A percentile compares a stretch with the other conserved stretches of the same genome.
These are phyloP conservation scores for Ursus arctos DNA, from an alignment of 2,113 vertebrate species.

Conservation along the genomic window DNA sequence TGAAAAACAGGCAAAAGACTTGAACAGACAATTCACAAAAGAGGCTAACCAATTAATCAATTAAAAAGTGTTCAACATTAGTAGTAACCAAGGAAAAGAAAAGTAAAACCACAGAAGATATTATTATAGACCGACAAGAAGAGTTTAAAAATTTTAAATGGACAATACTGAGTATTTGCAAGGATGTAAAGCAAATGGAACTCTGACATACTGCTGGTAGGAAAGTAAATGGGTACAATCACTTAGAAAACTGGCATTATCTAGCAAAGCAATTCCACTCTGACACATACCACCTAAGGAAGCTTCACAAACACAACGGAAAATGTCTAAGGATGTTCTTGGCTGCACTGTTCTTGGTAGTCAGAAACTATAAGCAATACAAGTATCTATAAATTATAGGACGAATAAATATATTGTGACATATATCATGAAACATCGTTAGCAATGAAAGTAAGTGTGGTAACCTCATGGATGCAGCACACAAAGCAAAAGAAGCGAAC, in stretches of 20 bases:
- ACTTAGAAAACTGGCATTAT: not conserved
- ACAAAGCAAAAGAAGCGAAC: conserved; percentile 49
- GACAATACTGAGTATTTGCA: not conserved
- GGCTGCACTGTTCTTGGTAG: not conserved
- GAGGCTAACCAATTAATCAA: not conserved
- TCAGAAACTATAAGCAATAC: not conserved
- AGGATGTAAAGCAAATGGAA: conserved; percentile 12
- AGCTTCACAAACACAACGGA: not conserved
- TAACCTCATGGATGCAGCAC: not conserved
- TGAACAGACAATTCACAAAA: not conserved
- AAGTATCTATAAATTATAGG: not conserved
- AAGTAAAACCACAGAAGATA: not conserved
- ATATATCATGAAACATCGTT: not conserved
- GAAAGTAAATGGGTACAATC: not conserved
- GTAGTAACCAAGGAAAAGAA: not conserved
- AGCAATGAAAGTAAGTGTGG: not conserved
- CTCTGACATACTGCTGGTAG: not conserved
- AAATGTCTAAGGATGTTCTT: conserved; percentile 15
- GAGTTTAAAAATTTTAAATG: not conserved
- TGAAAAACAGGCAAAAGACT: conserved; percentile 9
- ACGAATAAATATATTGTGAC: not conserved
- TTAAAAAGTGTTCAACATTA: not conserved
- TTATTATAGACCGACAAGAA: not conserved
- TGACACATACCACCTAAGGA: not conserved
- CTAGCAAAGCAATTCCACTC: not conserved